Evolutionary conservation across 2,797 vertebrate species (phyloP).

Genomic region (Rhabdomys pumilio): DNA sequence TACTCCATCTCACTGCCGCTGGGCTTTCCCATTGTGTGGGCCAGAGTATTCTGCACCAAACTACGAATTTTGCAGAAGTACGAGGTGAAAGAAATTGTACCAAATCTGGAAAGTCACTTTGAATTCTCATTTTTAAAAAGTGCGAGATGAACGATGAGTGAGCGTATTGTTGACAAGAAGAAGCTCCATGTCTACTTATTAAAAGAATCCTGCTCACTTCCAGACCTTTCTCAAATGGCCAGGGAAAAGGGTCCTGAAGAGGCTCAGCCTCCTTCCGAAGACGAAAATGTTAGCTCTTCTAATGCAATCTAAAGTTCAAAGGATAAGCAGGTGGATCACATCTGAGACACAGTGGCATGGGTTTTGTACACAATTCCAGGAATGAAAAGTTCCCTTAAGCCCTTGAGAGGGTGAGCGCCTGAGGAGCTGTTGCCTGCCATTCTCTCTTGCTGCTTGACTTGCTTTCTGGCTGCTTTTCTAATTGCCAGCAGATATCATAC

Average conservation of each 20-base stretch:
- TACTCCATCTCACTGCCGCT: not conserved
- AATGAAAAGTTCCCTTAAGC: constrained; percentile 71
- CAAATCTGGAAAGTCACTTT: constrained; percentile 51
- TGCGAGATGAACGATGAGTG: not conserved
- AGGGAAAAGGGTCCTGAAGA: constrained; percentile 63
- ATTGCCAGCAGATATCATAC: not conserved
- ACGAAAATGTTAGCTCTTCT: constrained; percentile 83
- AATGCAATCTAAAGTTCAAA: constrained; percentile 84
- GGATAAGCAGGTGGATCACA: constrained; percentile 69
- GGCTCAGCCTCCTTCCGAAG: constrained; percentile 56
- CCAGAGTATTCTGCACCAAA: not conserved
- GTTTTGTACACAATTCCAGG: constrained; percentile 77
- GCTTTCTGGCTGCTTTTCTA: not conserved
- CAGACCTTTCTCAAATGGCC: constrained; percentile 75
- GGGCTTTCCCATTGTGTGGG: not conserved
- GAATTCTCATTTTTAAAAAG: constrained; percentile 51
- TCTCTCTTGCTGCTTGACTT: not conserved
- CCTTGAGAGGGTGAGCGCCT: constrained; percentile 1
- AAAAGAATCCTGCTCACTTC: constrained; percentile 59
- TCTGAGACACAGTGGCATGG: constrained; percentile 74
- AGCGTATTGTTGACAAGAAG: constrained; percentile 32
- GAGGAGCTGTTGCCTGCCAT: not conserved
- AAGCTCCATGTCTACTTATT: constrained; percentile 41
- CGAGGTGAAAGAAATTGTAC: not conserved
- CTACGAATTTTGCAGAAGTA: constrained; percentile 12